phyloP scores from a whole-genome alignment of 1,140 invertebrate genomes.

The Antheraea pernyi region DNA sequence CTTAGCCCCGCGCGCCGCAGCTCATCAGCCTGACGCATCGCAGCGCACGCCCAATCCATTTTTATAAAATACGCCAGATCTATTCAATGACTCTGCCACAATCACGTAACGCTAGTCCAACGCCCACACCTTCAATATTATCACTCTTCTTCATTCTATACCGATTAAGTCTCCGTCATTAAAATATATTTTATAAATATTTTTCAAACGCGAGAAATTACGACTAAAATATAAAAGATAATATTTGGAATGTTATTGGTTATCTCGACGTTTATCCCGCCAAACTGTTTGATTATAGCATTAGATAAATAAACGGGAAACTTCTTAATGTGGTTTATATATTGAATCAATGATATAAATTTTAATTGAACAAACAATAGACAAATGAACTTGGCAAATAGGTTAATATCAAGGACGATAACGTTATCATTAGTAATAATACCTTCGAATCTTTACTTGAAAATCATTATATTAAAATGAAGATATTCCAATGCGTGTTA shows the following conservation, averaged over 20 bases:
- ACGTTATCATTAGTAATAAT: conserved; percentile 22
- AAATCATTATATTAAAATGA: too few species aligned
- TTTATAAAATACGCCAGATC: too few species aligned
- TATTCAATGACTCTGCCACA: too few species aligned
- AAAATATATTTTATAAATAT: too few species aligned
- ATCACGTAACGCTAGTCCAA: too few species aligned
- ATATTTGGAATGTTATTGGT: background rate
- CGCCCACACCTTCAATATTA: too few species aligned
- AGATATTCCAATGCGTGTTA: conserved; percentile 8
- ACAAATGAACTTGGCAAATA: background rate
- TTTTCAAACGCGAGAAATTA: too few species aligned
- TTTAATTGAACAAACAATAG: background rate
- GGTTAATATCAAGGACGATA: conserved; percentile 9
- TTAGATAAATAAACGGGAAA: background rate
- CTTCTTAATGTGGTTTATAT: background rate
- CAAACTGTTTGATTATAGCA: background rate
- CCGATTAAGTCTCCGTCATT: too few species aligned
- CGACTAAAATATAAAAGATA: too few species aligned
- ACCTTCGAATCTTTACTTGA: conserved; percentile 11
- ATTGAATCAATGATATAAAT: background rate
- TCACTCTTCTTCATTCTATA: too few species aligned
- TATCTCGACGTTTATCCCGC: background rate
- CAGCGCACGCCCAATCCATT: background rate
- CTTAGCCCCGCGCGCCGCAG: conserved; percentile 17
- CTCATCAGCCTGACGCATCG: conserved; percentile 17